Evolutionary conservation across 2,888 invertebrate genomes (phyloP).

Genomic region (Oscheius myriophilus): DNA sequence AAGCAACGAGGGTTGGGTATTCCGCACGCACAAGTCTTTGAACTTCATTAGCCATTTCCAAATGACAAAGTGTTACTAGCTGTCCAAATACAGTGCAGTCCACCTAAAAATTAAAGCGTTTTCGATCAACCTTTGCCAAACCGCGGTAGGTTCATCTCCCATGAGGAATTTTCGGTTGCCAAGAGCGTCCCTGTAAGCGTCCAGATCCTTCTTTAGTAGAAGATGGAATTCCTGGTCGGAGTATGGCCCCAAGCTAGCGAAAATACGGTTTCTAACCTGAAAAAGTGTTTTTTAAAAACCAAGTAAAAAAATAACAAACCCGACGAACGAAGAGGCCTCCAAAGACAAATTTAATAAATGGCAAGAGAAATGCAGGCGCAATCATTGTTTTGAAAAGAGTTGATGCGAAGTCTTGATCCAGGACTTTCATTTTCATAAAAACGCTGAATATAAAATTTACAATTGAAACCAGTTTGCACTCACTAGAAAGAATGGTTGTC

Average conservation of each 20-base stretch:
- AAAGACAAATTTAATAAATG: too few relatives aligned
- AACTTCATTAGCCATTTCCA: constrained; percentile 4
- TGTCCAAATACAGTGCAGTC: constrained; percentile 19
- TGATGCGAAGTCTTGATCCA: not conserved
- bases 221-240: constrained; percentile 34
- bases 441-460: too few relatives aligned
- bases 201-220: constrained; percentile 79
- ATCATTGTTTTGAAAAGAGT: too few relatives aligned
- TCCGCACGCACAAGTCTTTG: constrained; percentile 9
- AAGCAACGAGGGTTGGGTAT: constrained; percentile 14
- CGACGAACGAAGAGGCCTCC: too few relatives aligned
- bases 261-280: not conserved
- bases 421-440: constrained; percentile 6
- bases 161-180: constrained; percentile 93
- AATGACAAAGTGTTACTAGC: constrained; percentile 1
- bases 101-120: constrained; percentile 3
- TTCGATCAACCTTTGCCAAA: not conserved
- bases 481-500: constrained; percentile 12
- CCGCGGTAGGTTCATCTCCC: constrained; percentile 83
- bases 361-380: too few relatives aligned
- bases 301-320: too few relatives aligned
- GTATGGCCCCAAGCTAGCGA: not conserved
- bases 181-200: constrained; percentile 87
- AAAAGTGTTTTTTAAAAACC: not conserved
- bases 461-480: too few relatives aligned